Evolutionary conservation across 2,113 vertebrate genomes (phyloP).

Genomic region (Erythrocercus mccallii): DNA sequence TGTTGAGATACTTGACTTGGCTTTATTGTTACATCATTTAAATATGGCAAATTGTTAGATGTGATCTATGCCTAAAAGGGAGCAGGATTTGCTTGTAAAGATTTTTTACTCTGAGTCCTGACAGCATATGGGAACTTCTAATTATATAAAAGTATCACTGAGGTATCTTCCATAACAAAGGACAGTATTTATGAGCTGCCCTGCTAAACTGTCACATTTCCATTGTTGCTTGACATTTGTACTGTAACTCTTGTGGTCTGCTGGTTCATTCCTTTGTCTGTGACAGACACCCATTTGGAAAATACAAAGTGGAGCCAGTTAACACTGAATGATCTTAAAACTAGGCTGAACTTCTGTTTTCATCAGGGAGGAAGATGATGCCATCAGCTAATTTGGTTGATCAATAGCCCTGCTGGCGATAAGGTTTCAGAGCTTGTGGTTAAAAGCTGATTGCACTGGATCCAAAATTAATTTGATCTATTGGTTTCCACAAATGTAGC

Average conservation of each 20-base stretch:
- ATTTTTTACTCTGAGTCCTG: neutral
- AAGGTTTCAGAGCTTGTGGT: conserved; percentile 57
- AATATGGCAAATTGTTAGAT: neutral
- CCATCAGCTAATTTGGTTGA: conserved; percentile 45
- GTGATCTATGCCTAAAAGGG: neutral
- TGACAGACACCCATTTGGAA: conserved; percentile 13
- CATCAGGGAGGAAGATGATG: conserved; percentile 26
- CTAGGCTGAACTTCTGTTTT: conserved; percentile 44
- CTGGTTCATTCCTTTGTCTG: conserved; percentile 30
- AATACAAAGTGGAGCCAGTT: conserved; percentile 38
- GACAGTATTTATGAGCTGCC: neutral
- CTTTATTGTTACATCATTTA: neutral
- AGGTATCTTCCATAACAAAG: neutral
- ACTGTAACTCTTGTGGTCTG: neutral
- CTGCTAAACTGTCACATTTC: neutral
- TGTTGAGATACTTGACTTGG: neutral
- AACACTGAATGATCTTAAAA: conserved; percentile 57
- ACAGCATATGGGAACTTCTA: neutral
- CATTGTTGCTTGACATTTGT: neutral
- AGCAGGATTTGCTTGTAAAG: neutral
- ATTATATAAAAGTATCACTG: neutral
- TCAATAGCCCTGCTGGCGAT: conserved; percentile 54
- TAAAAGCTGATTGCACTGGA: conserved; percentile 50
- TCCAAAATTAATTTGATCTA: conserved; percentile 65
- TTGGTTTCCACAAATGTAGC: conserved; percentile 46